Evolutionary conservation across 2,797 vertebrate genomes (phyloP).

Genomic region (Amblyraja radiata): DNA sequence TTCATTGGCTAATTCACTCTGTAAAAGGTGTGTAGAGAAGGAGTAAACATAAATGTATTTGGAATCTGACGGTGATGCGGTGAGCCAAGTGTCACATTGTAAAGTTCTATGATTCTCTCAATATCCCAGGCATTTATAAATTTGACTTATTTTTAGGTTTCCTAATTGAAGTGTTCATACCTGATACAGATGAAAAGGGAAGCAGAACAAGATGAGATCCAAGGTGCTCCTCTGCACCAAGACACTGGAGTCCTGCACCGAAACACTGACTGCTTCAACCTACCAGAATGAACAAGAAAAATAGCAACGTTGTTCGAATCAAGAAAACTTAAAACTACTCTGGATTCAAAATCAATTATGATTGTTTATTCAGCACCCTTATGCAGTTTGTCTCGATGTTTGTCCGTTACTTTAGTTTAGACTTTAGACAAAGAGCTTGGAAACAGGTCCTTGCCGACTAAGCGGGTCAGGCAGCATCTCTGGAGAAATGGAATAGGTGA

Average conservation of each 20-base stretch:
- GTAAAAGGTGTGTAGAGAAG: not conserved
- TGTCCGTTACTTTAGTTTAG: too few species aligned
- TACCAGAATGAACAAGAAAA: conserved; percentile 48
- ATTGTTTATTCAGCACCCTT: not conserved
- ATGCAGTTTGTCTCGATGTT: not conserved
- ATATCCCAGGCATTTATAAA: not conserved
- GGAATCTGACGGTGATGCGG: not conserved
- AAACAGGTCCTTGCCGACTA: too few species aligned
- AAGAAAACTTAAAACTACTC: not conserved
- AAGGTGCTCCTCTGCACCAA: conserved; percentile 93
- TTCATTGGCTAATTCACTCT: too few species aligned
- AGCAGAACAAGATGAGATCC: conserved; percentile 96
- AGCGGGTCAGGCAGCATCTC: too few species aligned
- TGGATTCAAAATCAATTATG: not conserved
- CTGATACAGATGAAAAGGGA: conserved; percentile 98
- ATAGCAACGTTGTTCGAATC: not conserved
- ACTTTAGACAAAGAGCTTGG: too few species aligned
- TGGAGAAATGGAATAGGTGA: too few species aligned
- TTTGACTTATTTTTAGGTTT: not conserved
- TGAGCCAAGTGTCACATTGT: not conserved
- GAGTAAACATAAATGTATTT: not conserved
- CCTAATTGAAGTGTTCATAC: conserved; percentile 50
- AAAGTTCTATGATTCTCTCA: not conserved
- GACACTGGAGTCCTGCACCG: conserved; percentile 94
- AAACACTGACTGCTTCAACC: conserved; percentile 98